These are phyloP conservation scores for Drosophila formosana DNA, from an alignment of 2,888 invertebrate genomes.

Conservation along the genomic window DNA sequence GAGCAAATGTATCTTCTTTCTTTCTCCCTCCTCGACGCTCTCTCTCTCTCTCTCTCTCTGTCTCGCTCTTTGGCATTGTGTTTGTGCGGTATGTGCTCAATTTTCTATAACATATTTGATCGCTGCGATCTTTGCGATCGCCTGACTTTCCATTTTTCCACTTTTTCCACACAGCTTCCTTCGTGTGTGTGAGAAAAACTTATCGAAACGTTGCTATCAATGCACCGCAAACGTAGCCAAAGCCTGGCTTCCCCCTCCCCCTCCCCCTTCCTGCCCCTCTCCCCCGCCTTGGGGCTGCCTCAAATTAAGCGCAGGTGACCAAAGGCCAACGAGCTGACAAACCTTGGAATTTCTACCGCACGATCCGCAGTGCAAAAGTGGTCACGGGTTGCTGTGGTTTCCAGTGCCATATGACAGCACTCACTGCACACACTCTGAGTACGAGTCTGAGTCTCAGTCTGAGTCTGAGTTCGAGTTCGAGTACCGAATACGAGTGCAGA, in stretches of 20 bases:
- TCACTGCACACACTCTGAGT: slow-evolving; percentile 8
- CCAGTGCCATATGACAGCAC: slow-evolving; percentile 61
- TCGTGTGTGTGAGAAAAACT: slow-evolving; percentile 75
- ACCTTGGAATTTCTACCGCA: slow-evolving; percentile 67
- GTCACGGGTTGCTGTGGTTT: slow-evolving; percentile 47
- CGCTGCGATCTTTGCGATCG: slow-evolving; percentile 74
- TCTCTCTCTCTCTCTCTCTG: neutral
- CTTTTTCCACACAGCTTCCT: slow-evolving; percentile 44
- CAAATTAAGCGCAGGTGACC: slow-evolving; percentile 83
- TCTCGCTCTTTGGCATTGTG: slow-evolving; percentile 45
- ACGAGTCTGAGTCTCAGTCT: neutral
- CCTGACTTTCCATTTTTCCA: slow-evolving; percentile 77
- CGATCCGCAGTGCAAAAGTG: slow-evolving; percentile 58
- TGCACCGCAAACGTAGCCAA: slow-evolving; percentile 54
- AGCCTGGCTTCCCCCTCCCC: slow-evolving; percentile 25
- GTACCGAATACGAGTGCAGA: slow-evolving; percentile 33
- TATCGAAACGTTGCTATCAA: slow-evolving; percentile 71
- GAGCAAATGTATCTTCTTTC: slow-evolving; percentile 64
- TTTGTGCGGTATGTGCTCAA: slow-evolving; percentile 73
- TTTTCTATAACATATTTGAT: slow-evolving; percentile 78
- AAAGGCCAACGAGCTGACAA: slow-evolving; percentile 84
- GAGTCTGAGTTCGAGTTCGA: neutral
- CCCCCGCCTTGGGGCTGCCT: slow-evolving; percentile 27
- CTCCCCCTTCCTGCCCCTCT: neutral
- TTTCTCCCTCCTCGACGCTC: neutral